A percentile compares a stretch with the other conserved stretches of the same genome.
These are phyloP conservation scores for Tetramorium alpestre DNA, from an alignment of 1,140 invertebrate genomes.

Conservation along the genomic window DNA sequence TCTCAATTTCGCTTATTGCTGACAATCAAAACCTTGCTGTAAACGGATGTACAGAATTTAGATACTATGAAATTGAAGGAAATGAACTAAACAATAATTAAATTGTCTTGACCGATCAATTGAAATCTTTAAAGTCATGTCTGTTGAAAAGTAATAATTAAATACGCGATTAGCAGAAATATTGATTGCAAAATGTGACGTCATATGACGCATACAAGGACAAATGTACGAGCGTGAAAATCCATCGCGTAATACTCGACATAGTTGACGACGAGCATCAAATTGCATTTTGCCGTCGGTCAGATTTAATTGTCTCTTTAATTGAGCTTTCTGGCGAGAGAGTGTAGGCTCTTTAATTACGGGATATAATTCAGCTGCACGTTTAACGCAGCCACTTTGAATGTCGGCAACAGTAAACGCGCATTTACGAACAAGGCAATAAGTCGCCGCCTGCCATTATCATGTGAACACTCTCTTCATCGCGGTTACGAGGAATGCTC, in stretches of 20 bases:
- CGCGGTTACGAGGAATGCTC: background rate
- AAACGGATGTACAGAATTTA: background rate
- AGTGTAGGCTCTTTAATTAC: constrained; percentile 59
- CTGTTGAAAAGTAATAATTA: background rate
- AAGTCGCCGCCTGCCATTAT: constrained; percentile 8
- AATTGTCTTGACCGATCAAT: background rate
- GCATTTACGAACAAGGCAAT: constrained; percentile 39
- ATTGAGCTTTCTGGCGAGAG: background rate
- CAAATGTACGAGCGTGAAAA: background rate
- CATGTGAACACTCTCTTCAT: background rate
- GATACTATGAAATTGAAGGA: background rate
- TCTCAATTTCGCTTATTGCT: background rate
- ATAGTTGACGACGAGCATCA: background rate
- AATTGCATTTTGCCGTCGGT: constrained; percentile 32
- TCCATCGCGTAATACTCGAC: background rate
- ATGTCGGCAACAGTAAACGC: background rate
- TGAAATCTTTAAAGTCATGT: background rate
- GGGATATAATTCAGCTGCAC: constrained; percentile 22
- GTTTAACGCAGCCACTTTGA: constrained; percentile 45
- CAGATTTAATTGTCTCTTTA: constrained; percentile 62
- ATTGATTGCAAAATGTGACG: background rate
- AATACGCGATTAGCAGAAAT: background rate
- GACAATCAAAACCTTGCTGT: background rate
- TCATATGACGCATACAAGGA: background rate
- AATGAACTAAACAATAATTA: background rate